Evolutionary conservation across 1,140 invertebrate genomes (phyloP).

Genomic region (Aphaenogaster rudis): DNA sequence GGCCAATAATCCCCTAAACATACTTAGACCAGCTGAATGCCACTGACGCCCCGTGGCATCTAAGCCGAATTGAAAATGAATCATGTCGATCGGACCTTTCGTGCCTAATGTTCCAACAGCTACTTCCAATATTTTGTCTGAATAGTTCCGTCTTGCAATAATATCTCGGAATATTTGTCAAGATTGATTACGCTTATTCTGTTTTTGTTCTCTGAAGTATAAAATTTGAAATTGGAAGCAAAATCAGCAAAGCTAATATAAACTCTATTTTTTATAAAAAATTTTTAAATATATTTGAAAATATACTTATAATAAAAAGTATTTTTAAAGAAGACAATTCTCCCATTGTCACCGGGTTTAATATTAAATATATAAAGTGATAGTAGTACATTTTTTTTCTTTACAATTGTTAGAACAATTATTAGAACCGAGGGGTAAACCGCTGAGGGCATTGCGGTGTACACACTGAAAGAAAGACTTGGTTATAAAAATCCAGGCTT

Average conservation of each 20-base stretch:
- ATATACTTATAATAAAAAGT: background rate
- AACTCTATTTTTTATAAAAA: background rate
- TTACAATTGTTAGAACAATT: too few relatives aligned
- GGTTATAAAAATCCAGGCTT: too few relatives aligned
- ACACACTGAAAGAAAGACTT: too few relatives aligned
- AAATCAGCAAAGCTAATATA: background rate
- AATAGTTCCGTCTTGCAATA: conserved; percentile 33
- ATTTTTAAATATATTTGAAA: background rate
- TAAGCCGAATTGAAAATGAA: conserved; percentile 72
- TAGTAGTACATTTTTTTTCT: background rate
- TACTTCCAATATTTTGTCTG: conserved; percentile 58
- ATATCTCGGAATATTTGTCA: conserved; percentile 33
- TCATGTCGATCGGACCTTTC: conserved; percentile 62
- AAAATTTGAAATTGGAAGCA: background rate
- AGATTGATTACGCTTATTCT: conserved; percentile 6
- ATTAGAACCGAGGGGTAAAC: too few relatives aligned
- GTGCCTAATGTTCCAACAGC: conserved; percentile 55
- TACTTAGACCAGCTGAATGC: conserved; percentile 74
- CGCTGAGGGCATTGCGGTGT: too few relatives aligned
- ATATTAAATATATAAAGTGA: background rate
- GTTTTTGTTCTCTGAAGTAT: background rate
- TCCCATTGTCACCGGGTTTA: background rate
- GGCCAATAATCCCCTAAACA: conserved; percentile 81
- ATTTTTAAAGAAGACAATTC: background rate
- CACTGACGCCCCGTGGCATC: conserved; percentile 63